phyloP scores from a whole-genome alignment of 2,797 vertebrate genomes.

The Anisognathus igniventris region DNA sequence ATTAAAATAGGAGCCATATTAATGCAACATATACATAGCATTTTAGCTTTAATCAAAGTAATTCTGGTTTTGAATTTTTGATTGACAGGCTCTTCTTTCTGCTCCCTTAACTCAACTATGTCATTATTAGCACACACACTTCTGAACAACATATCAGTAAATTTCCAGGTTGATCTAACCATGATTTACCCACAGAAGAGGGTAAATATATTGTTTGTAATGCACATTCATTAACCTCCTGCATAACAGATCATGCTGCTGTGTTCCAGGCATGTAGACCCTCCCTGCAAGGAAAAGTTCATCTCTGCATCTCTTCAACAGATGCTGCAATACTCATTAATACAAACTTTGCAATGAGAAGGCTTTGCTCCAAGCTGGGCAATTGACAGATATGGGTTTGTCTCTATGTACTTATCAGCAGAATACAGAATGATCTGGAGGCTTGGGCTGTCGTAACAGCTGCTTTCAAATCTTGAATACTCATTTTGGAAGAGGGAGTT shows the following conservation, averaged over 20 bases:
- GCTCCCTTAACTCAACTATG: background rate
- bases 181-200: background rate
- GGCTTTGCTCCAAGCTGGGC: background rate
- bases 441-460: background rate
- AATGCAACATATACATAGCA: background rate
- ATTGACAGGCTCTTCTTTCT: background rate
- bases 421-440: background rate
- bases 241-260: background rate
- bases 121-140: background rate
- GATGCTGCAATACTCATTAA: background rate
- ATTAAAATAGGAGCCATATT: background rate
- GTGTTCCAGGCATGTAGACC: background rate
- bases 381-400: background rate
- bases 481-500: background rate
- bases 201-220: background rate
- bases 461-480: background rate
- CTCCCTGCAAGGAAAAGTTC: background rate
- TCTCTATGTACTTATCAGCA: accelerated
- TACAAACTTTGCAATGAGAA: background rate
- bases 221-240: background rate
- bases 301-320: background rate
- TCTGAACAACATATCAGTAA: background rate
- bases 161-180: background rate
- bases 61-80: background rate
- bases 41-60: background rate